Conservation (phyloP, 2,797 vertebrate genomes). For the Chrysocyon brachyurus region DNA sequence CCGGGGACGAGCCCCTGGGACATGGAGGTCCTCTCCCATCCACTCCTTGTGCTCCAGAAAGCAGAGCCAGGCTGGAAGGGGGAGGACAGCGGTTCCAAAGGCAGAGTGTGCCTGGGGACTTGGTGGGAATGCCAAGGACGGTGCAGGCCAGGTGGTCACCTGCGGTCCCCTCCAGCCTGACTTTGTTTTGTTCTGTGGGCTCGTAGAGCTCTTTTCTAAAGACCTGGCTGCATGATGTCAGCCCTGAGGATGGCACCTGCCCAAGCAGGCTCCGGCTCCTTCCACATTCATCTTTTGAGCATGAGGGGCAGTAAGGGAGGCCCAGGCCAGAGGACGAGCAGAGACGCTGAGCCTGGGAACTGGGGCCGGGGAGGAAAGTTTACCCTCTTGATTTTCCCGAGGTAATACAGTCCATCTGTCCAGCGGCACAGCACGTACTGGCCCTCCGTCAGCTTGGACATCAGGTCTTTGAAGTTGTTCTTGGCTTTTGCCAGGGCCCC, state of each 20-base stretch:
- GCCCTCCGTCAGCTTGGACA: constrained; percentile 92
- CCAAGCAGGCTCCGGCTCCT: background rate
- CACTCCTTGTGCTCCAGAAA: constrained; percentile 1
- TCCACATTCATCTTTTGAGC: background rate
- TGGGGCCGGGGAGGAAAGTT: constrained; percentile 52
- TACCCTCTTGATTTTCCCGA: constrained; percentile 97
- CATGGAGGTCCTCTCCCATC: background rate
- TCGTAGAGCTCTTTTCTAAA: background rate
- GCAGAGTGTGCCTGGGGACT: background rate
- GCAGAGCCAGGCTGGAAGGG: background rate
- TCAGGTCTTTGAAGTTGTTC: constrained; percentile 87
- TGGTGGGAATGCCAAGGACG: background rate
- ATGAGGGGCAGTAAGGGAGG: background rate
- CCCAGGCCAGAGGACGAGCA: background rate
- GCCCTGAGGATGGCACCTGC: background rate
- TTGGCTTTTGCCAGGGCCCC: constrained; percentile 77
- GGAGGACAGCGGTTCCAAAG: background rate
- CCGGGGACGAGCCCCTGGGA: background rate
- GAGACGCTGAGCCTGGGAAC: background rate
- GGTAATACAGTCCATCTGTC: constrained; percentile 98
- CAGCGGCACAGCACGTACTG: constrained; percentile 97
- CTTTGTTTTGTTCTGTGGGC: background rate
- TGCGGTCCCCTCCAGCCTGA: background rate
- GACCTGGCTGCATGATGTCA: background rate
- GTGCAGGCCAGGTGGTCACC: background rate